phyloP scores from a whole-genome alignment of 1,140 invertebrate species.

The Drosophila hydei region DNA sequence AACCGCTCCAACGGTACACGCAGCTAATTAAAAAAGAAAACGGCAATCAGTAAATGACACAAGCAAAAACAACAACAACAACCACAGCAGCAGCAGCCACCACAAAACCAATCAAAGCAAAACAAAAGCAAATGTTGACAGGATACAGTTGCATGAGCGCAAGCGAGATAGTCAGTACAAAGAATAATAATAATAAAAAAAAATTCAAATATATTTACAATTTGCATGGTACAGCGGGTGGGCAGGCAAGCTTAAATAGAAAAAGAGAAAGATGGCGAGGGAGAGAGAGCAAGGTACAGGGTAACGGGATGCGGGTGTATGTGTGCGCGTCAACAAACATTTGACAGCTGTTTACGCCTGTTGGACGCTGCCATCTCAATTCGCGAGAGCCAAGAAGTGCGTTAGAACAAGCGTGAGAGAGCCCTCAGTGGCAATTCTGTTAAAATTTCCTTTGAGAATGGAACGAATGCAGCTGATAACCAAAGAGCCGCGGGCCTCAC shows the following conservation, averaged over 20 bases:
- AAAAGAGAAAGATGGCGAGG: too few relatives aligned
- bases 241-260: not conserved
- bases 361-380: conserved; percentile 53
- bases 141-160: conserved; percentile 33
- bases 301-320: not conserved
- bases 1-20: conserved; percentile 23
- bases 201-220: conserved; percentile 20
- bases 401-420: not conserved
- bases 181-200: conserved; percentile 18
- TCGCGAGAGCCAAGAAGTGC: conserved; percentile 5
- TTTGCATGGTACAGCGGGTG: conserved; percentile 34
- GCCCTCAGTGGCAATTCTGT: conserved; percentile 39
- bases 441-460: conserved; percentile 29
- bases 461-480: conserved; percentile 54
- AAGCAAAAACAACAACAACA: conserved; percentile 31
- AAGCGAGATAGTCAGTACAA: conserved; percentile 9
- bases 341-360: conserved; percentile 79
- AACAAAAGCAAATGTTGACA: conserved; percentile 19
- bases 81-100: conserved; percentile 12
- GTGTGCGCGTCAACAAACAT: conserved; percentile 61
- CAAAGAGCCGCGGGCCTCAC: conserved; percentile 23
- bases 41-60: conserved; percentile 45
- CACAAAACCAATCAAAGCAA: conserved; percentile 27
- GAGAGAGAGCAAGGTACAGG: not conserved
- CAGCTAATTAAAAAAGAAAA: conserved; percentile 48